Evolutionary conservation across 2,888 invertebrate genomes (phyloP).

Genomic region (Tenthredo amoena): DNA sequence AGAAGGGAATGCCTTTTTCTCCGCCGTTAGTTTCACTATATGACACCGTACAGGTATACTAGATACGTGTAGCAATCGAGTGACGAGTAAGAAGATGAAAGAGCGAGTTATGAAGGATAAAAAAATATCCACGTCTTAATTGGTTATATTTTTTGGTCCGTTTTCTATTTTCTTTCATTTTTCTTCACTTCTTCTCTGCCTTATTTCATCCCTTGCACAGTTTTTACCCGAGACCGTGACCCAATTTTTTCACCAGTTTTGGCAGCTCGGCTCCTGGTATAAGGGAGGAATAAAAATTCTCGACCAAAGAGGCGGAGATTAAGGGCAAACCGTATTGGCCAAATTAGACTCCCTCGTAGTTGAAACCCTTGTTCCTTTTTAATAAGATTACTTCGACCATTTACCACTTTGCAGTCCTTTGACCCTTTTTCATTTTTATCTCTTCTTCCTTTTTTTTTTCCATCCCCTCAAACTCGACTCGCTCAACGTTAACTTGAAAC

Average conservation of each 20-base stretch:
- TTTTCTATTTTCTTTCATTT: neutral
- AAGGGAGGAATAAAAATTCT: conserved; percentile 28
- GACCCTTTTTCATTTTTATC: conserved; percentile 20
- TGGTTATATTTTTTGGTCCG: conserved; percentile 25
- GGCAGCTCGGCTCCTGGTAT: neutral
- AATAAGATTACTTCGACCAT: conserved; percentile 16
- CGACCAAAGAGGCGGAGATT: conserved; percentile 10
- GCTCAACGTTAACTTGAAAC: conserved; percentile 13
- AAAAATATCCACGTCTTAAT: conserved; percentile 19
- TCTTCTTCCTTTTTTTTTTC: neutral
- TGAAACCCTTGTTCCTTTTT: conserved; percentile 26
- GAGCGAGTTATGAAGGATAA: neutral
- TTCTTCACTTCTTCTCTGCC: neutral
- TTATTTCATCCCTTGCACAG: neutral
- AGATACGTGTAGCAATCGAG: neutral
- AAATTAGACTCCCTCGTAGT: conserved; percentile 34
- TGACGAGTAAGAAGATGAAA: neutral
- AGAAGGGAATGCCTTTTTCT: neutral
- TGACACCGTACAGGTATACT: neutral
- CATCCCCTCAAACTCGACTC: neutral
- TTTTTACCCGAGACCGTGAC: conserved; percentile 1
- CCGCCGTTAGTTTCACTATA: neutral
- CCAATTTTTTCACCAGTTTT: conserved; percentile 15
- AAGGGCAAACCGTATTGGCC: conserved; percentile 38
- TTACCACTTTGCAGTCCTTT: conserved; percentile 10